Conservation (phyloP, 2,888 invertebrate species). For the Diadegma fenestrale region DNA sequence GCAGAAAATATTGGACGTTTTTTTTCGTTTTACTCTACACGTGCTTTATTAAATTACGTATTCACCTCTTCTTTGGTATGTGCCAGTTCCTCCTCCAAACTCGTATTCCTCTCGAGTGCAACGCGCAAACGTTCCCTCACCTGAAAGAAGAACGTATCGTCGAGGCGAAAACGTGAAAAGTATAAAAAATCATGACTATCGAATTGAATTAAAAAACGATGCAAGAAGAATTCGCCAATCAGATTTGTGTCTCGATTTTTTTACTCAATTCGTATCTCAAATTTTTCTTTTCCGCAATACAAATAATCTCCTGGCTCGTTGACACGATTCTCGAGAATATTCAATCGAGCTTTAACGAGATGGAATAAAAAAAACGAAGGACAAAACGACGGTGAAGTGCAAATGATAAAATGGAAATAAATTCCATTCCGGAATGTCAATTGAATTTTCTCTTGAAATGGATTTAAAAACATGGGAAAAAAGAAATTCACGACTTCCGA, state of each 20-base stretch:
- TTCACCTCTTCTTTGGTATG: conserved; percentile 98
- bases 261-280: background rate
- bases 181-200: background rate
- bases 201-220: conserved; percentile 18
- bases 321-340: conserved; percentile 12
- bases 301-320: conserved; percentile 28
- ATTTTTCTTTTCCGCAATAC: background rate
- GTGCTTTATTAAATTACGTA: conserved; percentile 54
- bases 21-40: conserved; percentile 25
- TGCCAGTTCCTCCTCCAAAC: conserved; percentile 98
- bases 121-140: conserved; percentile 98
- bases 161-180: background rate
- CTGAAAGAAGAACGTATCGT: conserved; percentile 85
- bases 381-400: background rate
- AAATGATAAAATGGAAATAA: background rate
- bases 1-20: background rate
- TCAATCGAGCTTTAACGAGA: conserved; percentile 7
- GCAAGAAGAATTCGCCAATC: background rate
- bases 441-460: background rate
- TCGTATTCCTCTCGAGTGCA: conserved; percentile 97
- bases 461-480: background rate
- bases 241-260: background rate
- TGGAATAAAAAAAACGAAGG: background rate
- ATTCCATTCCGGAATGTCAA: background rate
- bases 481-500: background rate